phyloP scores from a whole-genome alignment of 1,140 invertebrate genomes.

The Cotesia typhae region DNA sequence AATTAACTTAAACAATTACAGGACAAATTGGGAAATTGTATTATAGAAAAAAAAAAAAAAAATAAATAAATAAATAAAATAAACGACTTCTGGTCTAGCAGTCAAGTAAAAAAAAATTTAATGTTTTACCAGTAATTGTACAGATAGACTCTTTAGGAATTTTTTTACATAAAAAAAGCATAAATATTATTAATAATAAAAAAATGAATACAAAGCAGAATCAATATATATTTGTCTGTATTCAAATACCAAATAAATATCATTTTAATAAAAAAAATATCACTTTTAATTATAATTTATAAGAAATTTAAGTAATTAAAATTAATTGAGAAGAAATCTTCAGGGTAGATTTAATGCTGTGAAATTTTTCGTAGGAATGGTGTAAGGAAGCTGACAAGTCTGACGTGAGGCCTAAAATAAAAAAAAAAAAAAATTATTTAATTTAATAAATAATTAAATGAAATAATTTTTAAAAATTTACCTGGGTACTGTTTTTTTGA shows the following conservation, averaged over 20 bases:
- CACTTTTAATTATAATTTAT: background rate
- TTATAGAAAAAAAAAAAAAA: background rate
- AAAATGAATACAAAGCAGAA: slow-evolving; percentile 13
- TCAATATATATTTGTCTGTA: slow-evolving; percentile 27
- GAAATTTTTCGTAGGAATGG: slow-evolving; percentile 51
- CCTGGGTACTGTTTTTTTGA: slow-evolving; percentile 20
- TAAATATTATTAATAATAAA: slow-evolving; percentile 2
- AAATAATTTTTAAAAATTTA: background rate
- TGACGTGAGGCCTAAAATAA: slow-evolving; percentile 50
- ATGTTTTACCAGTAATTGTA: slow-evolving; percentile 25
- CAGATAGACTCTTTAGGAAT: slow-evolving; percentile 8
- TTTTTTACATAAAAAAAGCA: slow-evolving; percentile 27
- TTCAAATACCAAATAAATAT: slow-evolving; percentile 42
- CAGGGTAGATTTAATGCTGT: slow-evolving; percentile 32
- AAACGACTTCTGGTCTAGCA: background rate
- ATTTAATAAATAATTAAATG: background rate
- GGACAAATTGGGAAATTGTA: slow-evolving; percentile 8
- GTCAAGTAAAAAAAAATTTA: slow-evolving; percentile 4
- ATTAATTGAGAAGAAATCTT: slow-evolving; percentile 41
- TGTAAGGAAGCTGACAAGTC: slow-evolving; percentile 50
- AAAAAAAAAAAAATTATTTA: slow-evolving; percentile 16
- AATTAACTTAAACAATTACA: background rate
- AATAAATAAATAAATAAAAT: background rate
- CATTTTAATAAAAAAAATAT: slow-evolving; percentile 37
- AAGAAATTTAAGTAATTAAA: background rate